phyloP scores from a whole-genome alignment of 2,797 vertebrate genomes.

The Epinephelus awoara region DNA sequence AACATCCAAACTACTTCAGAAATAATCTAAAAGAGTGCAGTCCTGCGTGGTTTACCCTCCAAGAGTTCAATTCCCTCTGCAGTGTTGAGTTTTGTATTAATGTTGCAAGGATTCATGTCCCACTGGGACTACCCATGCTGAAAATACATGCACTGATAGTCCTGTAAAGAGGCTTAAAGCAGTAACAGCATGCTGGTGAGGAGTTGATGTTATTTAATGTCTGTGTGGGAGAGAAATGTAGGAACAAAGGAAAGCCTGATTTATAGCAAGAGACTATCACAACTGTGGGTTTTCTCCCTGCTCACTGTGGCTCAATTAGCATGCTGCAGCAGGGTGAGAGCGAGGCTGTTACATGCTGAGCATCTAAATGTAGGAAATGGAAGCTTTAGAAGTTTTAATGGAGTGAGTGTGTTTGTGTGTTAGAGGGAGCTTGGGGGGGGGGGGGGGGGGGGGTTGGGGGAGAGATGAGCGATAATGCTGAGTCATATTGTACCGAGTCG shows the following conservation, averaged over 20 bases:
- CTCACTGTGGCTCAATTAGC: constrained; percentile 20
- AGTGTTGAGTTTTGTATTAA: background rate
- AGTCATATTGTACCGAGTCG: constrained; percentile 67
- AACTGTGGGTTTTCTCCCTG: background rate
- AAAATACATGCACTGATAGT: background rate
- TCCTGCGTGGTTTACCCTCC: background rate
- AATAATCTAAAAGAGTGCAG: background rate
- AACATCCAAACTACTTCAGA: background rate
- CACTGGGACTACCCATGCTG: background rate
- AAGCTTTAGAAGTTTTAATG: constrained; percentile 66
- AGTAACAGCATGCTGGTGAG: background rate
- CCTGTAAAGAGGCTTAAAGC: constrained; percentile 19
- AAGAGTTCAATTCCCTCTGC: constrained; percentile 8
- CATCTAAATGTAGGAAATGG: constrained; percentile 53
- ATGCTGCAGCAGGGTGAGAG: constrained; percentile 35
- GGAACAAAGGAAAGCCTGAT: constrained; percentile 42
- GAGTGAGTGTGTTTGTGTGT: constrained; percentile 48
- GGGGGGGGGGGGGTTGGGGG: background rate
- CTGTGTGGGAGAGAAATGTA: constrained; percentile 26
- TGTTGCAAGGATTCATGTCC: background rate
- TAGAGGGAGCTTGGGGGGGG: constrained; percentile 26
- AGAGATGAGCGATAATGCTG: constrained; percentile 58
- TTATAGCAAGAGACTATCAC: constrained; percentile 17
- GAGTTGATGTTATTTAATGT: constrained; percentile 15
- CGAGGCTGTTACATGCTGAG: constrained; percentile 32